A percentile compares a stretch with the other conserved stretches of the same genome.
Evolutionary conservation across 2,113 vertebrate genomes (phyloP).

Genomic region (Boulengerochromis microlepis): DNA sequence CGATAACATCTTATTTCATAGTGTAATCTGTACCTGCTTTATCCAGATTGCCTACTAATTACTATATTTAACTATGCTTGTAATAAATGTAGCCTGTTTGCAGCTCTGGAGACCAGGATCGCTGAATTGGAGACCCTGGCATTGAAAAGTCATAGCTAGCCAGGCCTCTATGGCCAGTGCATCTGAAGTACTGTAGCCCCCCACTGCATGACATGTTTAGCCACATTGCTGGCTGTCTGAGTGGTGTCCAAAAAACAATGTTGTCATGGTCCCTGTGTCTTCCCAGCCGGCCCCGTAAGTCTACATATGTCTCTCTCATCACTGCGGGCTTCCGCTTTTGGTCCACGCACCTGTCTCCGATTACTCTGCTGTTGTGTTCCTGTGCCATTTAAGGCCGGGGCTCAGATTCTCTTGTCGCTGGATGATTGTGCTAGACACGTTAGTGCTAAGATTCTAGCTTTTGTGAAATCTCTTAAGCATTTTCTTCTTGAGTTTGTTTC

Average conservation of each 20-base stretch:
- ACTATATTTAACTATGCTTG: background rate
- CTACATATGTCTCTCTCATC: background rate
- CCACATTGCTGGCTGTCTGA: background rate
- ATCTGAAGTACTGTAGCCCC: background rate
- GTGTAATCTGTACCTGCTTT: background rate
- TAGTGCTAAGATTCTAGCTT: background rate
- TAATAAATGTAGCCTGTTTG: background rate
- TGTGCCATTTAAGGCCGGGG: background rate
- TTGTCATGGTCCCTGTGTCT: background rate
- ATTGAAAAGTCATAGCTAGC: background rate
- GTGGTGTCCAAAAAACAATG: background rate
- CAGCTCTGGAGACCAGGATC: background rate
- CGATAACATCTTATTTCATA: background rate
- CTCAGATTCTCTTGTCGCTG: background rate
- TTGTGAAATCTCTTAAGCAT: background rate
- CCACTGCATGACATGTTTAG: background rate
- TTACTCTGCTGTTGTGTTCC: background rate
- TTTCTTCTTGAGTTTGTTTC: background rate
- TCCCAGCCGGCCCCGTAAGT: rapidly evolving
- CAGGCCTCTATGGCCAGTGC: background rate
- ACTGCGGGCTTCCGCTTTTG: rapidly evolving
- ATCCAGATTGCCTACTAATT: background rate
- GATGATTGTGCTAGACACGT: background rate
- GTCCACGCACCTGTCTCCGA: background rate
- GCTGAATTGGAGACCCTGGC: background rate